Percentiles rank a stretch among this genome's conserved stretches.
Conservation (phyloP, 2,888 invertebrate species). For the Eueremaeus valkanovi region DNA sequence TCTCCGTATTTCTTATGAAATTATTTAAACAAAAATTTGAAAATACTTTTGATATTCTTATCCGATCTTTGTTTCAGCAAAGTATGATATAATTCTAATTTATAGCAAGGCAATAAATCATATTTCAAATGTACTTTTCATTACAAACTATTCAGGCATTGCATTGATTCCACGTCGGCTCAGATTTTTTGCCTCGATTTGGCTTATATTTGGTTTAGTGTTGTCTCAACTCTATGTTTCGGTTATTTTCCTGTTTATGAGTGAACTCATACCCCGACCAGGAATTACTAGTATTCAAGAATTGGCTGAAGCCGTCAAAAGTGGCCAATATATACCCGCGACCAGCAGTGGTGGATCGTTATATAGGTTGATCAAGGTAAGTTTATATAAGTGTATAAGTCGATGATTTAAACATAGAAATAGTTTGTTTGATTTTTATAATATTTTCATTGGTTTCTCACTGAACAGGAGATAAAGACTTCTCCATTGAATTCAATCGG, state of each 20-base stretch:
- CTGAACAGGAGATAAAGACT: background rate
- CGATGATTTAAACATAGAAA: background rate
- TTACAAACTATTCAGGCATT: background rate
- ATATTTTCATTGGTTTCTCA: too few species aligned
- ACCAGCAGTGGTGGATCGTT: background rate
- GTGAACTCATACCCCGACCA: constrained; percentile 2
- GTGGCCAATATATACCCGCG: constrained; percentile 5
- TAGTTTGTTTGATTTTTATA: too few species aligned
- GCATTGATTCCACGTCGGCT: background rate
- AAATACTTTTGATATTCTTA: background rate
- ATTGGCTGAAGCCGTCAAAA: background rate
- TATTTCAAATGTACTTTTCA: background rate
- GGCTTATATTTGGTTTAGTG: constrained; percentile 14
- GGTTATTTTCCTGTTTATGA: constrained; percentile 11
- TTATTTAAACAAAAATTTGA: background rate
- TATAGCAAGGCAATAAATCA: background rate
- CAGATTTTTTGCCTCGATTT: background rate
- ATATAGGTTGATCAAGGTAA: background rate
- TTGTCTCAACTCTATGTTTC: background rate
- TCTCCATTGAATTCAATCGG: background rate
- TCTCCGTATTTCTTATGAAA: background rate
- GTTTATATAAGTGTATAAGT: background rate
- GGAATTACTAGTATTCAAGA: constrained; percentile 5
- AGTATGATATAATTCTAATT: background rate
- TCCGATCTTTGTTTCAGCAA: background rate